Percentiles rank a stretch among this genome's conserved stretches.
Conservation (phyloP, 2,113 vertebrate species). For the Sander vitreus region DNA sequence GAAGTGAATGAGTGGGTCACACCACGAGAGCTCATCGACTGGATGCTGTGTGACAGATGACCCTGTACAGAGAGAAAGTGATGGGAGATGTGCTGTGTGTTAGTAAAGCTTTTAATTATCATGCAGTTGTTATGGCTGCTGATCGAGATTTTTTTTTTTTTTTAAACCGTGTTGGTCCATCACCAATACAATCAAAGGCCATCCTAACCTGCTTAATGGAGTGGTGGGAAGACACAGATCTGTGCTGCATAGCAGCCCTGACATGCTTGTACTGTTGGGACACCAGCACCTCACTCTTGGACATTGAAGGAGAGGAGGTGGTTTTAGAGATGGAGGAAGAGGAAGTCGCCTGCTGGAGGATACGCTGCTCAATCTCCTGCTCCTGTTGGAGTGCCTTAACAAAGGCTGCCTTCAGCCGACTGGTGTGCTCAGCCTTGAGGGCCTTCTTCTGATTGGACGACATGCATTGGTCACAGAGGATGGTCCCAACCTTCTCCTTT, state of each 20-base stretch:
- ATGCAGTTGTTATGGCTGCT: not conserved
- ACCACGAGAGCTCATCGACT: conserved; percentile 82
- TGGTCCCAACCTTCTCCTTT: conserved; percentile 92
- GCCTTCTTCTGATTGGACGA: conserved; percentile 97
- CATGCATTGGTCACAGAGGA: conserved; percentile 98
- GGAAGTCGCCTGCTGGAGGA: conserved; percentile 90
- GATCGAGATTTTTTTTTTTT: not conserved
- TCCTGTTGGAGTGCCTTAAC: conserved; percentile 99
- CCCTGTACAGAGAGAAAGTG: conserved; percentile 74
- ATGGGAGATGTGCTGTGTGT: not conserved
- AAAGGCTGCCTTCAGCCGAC: conserved; percentile 95
- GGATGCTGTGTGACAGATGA: conserved; percentile 88
- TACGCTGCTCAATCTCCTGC: conserved; percentile 97
- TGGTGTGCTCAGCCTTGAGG: conserved; percentile 97
- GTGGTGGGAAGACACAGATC: conserved; percentile 87
- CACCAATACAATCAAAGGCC: not conserved
- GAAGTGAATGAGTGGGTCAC: conserved; percentile 90
- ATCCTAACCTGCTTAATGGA: conserved; percentile 90
- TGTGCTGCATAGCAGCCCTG: conserved; percentile 79
- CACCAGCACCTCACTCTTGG: conserved; percentile 81
- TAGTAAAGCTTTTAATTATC: not conserved
- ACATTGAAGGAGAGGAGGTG: conserved; percentile 71
- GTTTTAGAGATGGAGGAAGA: conserved; percentile 75
- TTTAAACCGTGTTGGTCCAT: not conserved
- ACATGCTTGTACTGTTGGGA: conserved; percentile 85